These are phyloP conservation scores for Petrolisthes manimaculis DNA, from an alignment of 2,888 invertebrate species.

Conservation along the genomic window DNA sequence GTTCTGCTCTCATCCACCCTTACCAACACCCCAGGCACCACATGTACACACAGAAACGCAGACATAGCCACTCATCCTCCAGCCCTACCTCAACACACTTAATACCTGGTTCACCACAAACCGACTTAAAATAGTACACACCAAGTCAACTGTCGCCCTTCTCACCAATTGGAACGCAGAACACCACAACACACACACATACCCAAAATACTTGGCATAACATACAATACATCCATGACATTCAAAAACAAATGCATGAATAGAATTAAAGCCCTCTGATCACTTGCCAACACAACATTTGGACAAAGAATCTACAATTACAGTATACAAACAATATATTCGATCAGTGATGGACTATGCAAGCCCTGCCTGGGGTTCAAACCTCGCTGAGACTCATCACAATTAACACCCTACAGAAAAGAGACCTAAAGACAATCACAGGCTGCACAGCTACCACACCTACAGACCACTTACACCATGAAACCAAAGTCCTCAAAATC, in stretches of 20 bases:
- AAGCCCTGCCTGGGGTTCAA: slow-evolving; percentile 9
- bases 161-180: slow-evolving; percentile 20
- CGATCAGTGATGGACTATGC: slow-evolving; percentile 12
- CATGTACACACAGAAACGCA: too few species aligned
- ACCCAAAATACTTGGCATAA: not conserved
- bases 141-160: slow-evolving; percentile 22
- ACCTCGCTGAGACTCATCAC: not conserved
- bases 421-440: slow-evolving; percentile 14
- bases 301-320: slow-evolving; percentile 1
- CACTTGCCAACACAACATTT: not conserved
- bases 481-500: slow-evolving; percentile 34
- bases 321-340: slow-evolving; percentile 29
- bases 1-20: too few species aligned
- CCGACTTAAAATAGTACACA: slow-evolving; percentile 10
- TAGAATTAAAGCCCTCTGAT: not conserved
- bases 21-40: too few species aligned
- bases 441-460: slow-evolving; percentile 16
- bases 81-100: not conserved
- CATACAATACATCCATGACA: not conserved
- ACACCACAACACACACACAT: slow-evolving; percentile 32
- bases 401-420: slow-evolving; percentile 4
- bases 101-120: slow-evolving; percentile 19
- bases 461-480: slow-evolving; percentile 32
- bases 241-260: not conserved
- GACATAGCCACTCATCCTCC: too few species aligned